Evolutionary conservation across 2,797 vertebrate genomes (phyloP).

Genomic region (Manis pentadactyla): DNA sequence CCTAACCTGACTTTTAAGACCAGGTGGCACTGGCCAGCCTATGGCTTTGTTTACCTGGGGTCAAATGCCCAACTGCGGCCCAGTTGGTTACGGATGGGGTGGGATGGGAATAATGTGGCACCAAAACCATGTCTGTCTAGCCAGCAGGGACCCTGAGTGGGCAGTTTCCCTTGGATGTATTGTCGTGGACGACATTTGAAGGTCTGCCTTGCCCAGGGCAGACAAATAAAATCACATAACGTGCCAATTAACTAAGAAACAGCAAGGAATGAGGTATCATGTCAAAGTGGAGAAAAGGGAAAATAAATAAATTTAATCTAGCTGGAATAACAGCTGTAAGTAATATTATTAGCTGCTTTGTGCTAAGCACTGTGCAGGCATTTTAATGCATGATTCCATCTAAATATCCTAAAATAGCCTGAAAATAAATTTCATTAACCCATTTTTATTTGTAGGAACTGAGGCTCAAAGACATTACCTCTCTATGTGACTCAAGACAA

Average conservation of each 20-base stretch:
- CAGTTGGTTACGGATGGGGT: background rate
- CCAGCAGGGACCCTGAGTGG: background rate
- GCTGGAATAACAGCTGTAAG: background rate
- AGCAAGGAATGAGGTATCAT: background rate
- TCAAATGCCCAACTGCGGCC: background rate
- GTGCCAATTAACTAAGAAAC: background rate
- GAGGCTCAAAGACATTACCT: background rate
- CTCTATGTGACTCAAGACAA: background rate
- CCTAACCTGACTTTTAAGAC: background rate
- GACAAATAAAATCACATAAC: background rate
- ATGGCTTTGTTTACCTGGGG: background rate
- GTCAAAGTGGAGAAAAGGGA: background rate
- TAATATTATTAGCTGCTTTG: background rate
- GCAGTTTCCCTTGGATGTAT: background rate
- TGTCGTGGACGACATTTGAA: background rate
- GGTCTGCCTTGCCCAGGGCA: background rate
- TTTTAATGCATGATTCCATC: background rate
- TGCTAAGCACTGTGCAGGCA: background rate
- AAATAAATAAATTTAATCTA: background rate
- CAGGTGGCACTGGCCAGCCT: background rate
- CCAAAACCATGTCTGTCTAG: no score
- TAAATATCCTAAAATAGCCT: background rate
- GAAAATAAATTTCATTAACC: background rate
- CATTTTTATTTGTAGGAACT: background rate
- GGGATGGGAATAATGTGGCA: background rate